Conservation (phyloP, 2,797 vertebrate genomes). For the Eulemur mongoz region DNA sequence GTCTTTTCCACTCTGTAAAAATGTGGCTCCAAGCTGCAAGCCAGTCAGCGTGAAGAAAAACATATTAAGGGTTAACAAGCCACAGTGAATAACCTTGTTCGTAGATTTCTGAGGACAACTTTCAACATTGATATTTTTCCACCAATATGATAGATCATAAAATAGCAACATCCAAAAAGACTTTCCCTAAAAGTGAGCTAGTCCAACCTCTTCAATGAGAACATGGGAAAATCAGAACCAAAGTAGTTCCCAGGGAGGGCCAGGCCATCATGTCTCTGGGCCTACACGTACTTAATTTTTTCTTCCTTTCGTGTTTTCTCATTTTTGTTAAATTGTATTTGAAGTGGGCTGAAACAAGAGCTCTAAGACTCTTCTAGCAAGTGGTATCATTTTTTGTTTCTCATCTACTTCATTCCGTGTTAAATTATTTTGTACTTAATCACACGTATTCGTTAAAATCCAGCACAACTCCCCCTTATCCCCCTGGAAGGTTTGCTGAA, state of each 20-base stretch:
- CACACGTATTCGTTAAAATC: not conserved
- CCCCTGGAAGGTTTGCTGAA: not conserved
- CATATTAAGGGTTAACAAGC: not conserved
- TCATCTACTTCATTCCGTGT: not conserved
- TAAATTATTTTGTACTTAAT: not conserved
- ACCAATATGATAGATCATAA: not conserved
- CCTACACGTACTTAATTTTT: fast-evolving
- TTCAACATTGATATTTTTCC: not conserved
- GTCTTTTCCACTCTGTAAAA: not conserved
- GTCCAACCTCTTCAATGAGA: not conserved
- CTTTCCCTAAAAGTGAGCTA: not conserved
- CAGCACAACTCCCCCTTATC: not conserved
- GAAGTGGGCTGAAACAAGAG: not conserved
- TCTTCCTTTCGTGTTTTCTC: not conserved
- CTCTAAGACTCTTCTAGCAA: too few relatives aligned
- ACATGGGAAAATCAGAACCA: not conserved
- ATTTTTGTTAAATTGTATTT: not conserved
- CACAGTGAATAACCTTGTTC: fast-evolving
- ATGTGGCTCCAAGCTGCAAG: not conserved
- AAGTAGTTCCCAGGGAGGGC: not conserved
- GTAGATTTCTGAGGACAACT: not conserved
- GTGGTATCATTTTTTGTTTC: not conserved
- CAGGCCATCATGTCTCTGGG: fast-evolving
- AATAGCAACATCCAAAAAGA: not conserved
- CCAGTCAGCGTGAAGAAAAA: not conserved